These are phyloP conservation scores for Nephila pilipes DNA, from an alignment of 1,140 invertebrate genomes.

Conservation along the genomic window DNA sequence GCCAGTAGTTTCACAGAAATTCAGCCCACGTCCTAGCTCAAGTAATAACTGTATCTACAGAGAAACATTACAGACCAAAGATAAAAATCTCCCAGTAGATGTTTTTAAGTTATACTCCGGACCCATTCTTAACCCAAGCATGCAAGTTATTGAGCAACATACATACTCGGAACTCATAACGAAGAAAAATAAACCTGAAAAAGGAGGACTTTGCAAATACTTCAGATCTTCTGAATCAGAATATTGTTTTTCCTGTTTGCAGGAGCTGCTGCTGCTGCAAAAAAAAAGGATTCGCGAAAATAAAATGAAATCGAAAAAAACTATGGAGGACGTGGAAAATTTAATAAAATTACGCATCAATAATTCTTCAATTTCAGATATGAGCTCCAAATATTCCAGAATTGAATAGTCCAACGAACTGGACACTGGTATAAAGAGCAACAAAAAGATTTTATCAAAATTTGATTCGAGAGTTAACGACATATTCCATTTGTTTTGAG, in stretches of 20 bases:
- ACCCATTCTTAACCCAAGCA: not conserved
- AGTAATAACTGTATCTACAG: not conserved
- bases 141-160: not conserved
- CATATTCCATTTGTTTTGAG: no score
- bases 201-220: slow-evolving; percentile 3
- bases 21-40: not conserved
- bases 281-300: not conserved
- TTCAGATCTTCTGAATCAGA: not conserved
- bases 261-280: not conserved
- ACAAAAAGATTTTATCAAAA: no score
- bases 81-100: not conserved
- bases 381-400: no score
- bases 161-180: not conserved
- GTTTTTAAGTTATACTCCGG: not conserved
- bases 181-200: not conserved
- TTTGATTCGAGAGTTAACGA: no score
- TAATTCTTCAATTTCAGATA: no score
- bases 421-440: no score
- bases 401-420: no score
- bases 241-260: not conserved
- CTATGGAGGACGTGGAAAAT: not conserved
- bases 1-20: not conserved
- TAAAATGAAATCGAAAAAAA: not conserved
- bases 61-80: not conserved
- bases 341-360: not conserved